Conservation (phyloP, 2,888 invertebrate species). For the Monoplex corrugatus region DNA sequence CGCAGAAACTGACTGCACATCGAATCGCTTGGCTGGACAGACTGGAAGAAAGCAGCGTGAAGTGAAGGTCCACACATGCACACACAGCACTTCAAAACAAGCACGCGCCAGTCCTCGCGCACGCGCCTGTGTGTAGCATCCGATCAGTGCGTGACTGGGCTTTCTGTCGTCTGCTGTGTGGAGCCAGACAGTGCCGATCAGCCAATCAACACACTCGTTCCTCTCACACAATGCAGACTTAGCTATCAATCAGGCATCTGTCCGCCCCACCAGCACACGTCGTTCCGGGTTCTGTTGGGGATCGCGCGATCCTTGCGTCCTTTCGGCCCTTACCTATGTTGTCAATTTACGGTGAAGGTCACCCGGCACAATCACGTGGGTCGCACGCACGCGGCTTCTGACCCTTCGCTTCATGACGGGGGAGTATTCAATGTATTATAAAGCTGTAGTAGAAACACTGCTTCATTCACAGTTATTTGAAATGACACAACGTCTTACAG, state of each 20-base stretch:
- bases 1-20: too few species aligned
- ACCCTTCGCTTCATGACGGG: not conserved
- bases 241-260: not conserved
- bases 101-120: too few species aligned
- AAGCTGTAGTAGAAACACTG: too few species aligned
- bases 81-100: not conserved
- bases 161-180: too few species aligned
- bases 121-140: not conserved
- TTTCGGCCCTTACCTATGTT: not conserved
- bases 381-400: not conserved
- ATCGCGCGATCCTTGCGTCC: not conserved
- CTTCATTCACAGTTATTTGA: too few species aligned
- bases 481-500: too few species aligned
- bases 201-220: too few species aligned
- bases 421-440: not conserved
- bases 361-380: slow-evolving; percentile 10
- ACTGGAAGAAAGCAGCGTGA: too few species aligned
- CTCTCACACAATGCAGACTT: too few species aligned
- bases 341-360: slow-evolving; percentile 25
- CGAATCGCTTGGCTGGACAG: too few species aligned
- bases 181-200: too few species aligned
- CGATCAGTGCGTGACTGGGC: not conserved
- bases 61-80: too few species aligned
- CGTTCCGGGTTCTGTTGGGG: not conserved
- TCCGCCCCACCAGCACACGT: not conserved